Base-by-base conservation (phyloP, 2,797 vertebrate species). In the Gymnodraco acuticeps region DNA sequence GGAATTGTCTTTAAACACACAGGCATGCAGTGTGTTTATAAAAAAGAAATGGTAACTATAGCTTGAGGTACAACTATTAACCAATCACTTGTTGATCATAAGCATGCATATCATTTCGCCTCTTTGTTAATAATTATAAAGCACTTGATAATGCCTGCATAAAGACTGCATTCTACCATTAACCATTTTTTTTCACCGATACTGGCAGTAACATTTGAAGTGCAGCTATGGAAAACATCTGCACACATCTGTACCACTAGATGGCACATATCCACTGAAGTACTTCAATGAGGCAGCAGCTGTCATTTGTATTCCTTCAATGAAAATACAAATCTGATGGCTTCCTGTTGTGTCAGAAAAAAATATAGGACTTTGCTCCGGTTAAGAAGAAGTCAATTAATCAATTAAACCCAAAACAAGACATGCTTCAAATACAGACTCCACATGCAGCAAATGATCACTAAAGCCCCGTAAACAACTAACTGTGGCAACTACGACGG, bases 241-340 rank as follows among this genome's bases (percentile, higher is more conserved):
- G 84, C 75, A 51, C 77, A 77, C 69, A 80, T 85, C 71, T 81
- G 65, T 0, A 75, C 87, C 91, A 88, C 89, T 90, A 90, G 89
- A 81, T 88, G 88, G 88, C 89, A 86, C 53, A 84, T 85, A 79
- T 75, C 65, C 56, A 63, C 80, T 81, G 56, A 81, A 66, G 46
- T 48, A 27, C 38, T 15, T 55, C 19, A 17, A 2, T 31, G 38
- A 50, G 33, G 53, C 23, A 47, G 54, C 62, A 62, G 78, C 73
- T 78, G 72, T 75, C 79, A 23, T 51, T 68, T 66, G 73, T 63
- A 67, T 72, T 54, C 59, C 67, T 19, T 67, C 65, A 42, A 20
- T 67, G 51, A 65, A 63, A 59, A 65, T 17, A 48, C 27, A 47
- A 23, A 82, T 51, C 19, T 16, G 65, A 75, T 33, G 20, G 59